Evolutionary conservation across 2,797 vertebrate genomes (phyloP).

Genomic region (Oryzias dopingdopingensis): DNA sequence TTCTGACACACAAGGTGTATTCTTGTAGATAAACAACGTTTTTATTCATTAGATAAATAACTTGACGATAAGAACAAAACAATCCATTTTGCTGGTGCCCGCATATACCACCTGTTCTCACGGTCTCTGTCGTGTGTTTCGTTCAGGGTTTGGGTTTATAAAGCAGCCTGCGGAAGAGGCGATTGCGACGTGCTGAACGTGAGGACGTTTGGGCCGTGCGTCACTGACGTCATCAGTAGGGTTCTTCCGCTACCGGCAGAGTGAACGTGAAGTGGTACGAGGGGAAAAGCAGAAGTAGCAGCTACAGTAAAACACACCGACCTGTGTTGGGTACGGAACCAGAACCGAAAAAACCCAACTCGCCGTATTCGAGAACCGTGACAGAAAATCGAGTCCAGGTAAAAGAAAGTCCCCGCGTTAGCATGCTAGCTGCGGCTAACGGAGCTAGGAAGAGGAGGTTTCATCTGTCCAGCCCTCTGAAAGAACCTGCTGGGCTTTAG

Average conservation of each 20-base stretch:
- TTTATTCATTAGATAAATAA: no score
- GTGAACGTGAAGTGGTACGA: conserved; percentile 38
- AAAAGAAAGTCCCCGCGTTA: no score
- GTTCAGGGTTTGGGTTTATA: neutral
- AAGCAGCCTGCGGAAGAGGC: neutral
- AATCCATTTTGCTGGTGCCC: no score
- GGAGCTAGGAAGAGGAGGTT: no score
- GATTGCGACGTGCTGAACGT: conserved; percentile 22
- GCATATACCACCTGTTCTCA: no score
- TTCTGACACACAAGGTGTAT: no score
- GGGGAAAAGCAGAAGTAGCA: conserved; percentile 50
- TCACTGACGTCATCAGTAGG: conserved; percentile 31
- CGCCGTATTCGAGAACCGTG: conserved; percentile 1
- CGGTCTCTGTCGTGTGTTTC: no score
- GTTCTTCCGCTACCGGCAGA: conserved; percentile 63
- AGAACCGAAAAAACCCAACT: neutral
- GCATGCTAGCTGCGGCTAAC: no score
- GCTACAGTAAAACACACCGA: conserved; percentile 2
- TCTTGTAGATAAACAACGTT: no score
- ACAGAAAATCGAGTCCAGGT: neutral
- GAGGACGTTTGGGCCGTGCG: conserved; percentile 8
- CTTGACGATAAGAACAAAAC: no score
- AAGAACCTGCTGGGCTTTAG: no score
- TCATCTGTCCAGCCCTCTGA: no score
- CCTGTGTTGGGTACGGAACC: conserved; percentile 6